Conservation (phyloP, 1,140 invertebrate species). For the Papilio xuthus region DNA sequence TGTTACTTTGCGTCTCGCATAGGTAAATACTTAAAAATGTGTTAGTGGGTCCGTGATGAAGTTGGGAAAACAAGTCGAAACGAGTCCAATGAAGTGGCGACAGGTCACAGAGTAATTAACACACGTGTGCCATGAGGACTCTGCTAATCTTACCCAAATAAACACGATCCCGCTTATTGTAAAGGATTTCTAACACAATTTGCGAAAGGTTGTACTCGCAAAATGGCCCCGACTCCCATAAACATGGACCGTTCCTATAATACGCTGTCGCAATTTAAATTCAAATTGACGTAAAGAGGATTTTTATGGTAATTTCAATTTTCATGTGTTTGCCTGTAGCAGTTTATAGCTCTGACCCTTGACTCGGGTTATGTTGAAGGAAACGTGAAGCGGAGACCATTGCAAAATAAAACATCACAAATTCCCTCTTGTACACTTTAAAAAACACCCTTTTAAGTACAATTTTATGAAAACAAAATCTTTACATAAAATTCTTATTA, state of each 20-base stretch:
- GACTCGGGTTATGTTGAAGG: not conserved
- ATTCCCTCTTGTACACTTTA: too few relatives aligned
- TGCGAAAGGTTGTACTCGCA: constrained; percentile 1
- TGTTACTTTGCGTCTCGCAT: too few relatives aligned
- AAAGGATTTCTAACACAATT: constrained; percentile 18
- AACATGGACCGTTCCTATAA: not conserved
- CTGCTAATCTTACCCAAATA: constrained; percentile 5
- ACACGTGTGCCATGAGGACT: not conserved
- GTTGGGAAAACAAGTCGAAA: not conserved
- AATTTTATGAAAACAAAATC: too few relatives aligned
- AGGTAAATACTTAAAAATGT: too few relatives aligned
- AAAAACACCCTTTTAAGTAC: too few relatives aligned
- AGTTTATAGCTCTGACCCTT: not conserved
- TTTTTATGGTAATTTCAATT: constrained; percentile 9
- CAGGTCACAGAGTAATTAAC: not conserved
- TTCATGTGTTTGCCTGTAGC: not conserved
- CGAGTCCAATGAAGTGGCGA: not conserved
- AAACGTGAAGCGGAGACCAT: not conserved
- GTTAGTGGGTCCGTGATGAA: not conserved
- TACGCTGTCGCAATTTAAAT: constrained; percentile 14
- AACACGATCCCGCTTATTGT: constrained; percentile 6
- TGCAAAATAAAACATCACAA: too few relatives aligned
- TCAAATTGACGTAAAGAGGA: constrained; percentile 18
- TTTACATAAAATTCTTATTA: too few relatives aligned
- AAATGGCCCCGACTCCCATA: not conserved